These are phyloP conservation scores for Oikopleura vanhoeffeni DNA, from an alignment of 23 tunicate species.

Conservation along the genomic window DNA sequence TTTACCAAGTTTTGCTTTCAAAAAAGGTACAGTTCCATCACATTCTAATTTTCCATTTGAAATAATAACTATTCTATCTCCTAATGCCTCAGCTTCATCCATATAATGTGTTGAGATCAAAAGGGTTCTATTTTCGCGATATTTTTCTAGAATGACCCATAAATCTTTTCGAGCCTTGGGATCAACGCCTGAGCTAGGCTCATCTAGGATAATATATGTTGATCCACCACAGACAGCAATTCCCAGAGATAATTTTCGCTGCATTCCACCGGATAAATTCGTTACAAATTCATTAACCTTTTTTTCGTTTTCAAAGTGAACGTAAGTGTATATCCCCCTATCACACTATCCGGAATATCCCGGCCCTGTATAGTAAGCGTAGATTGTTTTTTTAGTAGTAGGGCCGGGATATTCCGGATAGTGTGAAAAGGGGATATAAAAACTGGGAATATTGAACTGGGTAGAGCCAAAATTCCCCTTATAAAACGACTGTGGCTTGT, in stretches of 20 bases:
- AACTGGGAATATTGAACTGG: no score
- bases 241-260: neutral
- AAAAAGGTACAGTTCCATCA: neutral
- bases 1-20: neutral
- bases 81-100: constrained; percentile 14
- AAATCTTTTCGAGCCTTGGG: neutral
- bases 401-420: no score
- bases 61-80: neutral
- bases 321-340: no score
- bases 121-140: neutral
- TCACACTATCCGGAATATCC: no score
- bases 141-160: neutral
- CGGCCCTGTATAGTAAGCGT: no score
- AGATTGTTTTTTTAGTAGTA: no score
- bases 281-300: neutral
- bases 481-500: no score
- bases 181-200: constrained; percentile 12
- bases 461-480: no score
- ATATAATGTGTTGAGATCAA: constrained; percentile 12
- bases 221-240: neutral
- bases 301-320: no score
- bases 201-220: neutral
- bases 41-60: neutral
- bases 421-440: no score
- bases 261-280: constrained; percentile 12